Evolutionary conservation across 2,113 vertebrate genomes (phyloP).

Genomic region (Phylloscopus trochiloides): DNA sequence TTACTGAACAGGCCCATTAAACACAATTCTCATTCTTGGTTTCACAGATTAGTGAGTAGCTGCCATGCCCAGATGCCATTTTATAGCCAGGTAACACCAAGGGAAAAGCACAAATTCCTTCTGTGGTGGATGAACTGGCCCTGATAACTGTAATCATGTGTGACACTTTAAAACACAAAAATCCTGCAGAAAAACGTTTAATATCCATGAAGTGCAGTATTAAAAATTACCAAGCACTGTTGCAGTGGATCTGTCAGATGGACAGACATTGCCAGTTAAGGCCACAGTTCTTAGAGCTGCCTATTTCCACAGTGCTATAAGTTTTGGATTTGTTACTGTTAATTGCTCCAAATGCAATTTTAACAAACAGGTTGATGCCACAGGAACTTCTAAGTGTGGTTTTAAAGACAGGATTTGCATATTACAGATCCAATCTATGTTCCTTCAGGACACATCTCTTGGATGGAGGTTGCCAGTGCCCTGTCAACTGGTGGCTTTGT

Average conservation of each 20-base stretch:
- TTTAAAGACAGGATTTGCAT: not conserved
- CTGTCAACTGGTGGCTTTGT: not conserved
- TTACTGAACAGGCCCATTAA: conserved; percentile 40
- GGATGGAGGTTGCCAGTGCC: not conserved
- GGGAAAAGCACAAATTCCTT: not conserved
- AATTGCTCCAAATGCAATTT: not conserved
- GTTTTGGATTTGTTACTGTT: not conserved
- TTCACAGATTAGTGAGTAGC: conserved; percentile 30
- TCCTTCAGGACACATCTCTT: not conserved
- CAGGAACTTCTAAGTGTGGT: not conserved
- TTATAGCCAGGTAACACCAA: not conserved
- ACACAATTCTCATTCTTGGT: conserved; percentile 23
- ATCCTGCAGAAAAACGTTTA: not conserved
- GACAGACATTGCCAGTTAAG: not conserved
- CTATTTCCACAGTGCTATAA: not conserved
- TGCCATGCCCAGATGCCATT: not conserved
- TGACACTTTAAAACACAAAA: not conserved
- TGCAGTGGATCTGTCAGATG: not conserved
- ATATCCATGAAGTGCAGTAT: not conserved
- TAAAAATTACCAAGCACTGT: not conserved
- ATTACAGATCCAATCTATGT: not conserved
- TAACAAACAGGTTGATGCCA: not conserved
- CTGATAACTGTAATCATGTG: not conserved
- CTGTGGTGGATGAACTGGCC: not conserved
- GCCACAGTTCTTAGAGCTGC: not conserved